Evolutionary conservation across 2,888 invertebrate genomes (phyloP).

Genomic region (Tenthredo distinguenda): DNA sequence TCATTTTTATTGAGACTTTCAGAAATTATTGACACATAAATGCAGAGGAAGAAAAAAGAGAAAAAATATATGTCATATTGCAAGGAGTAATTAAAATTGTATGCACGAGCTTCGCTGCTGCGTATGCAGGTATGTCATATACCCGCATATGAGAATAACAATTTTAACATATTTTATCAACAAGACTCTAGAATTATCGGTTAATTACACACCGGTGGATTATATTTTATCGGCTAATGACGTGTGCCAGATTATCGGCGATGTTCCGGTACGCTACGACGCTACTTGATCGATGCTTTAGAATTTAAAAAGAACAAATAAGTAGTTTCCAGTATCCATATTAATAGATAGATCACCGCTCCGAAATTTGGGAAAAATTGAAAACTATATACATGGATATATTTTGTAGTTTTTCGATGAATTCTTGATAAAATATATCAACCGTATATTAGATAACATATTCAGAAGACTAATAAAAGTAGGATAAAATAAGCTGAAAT

Average conservation of each 20-base stretch:
- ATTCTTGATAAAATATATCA: not conserved
- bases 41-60: not conserved
- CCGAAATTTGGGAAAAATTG: no score
- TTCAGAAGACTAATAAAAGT: not conserved
- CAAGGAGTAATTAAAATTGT: not conserved
- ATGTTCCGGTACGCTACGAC: not conserved
- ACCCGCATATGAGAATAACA: not conserved
- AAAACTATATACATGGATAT: no score
- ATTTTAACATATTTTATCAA: not conserved
- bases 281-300: not conserved
- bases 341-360: not conserved
- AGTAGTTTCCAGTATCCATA: not conserved
- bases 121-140: not conserved
- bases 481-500: not conserved
- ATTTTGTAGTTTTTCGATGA: not conserved
- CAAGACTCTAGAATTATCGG: not conserved
- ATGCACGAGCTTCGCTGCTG: not conserved
- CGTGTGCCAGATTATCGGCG: not conserved
- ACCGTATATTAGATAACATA: not conserved
- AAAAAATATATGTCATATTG: not conserved
- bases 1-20: no score
- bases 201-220: not conserved
- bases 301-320: not conserved
- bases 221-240: conserved; percentile 13
- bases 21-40: not conserved